Conservation (phyloP, 2,113 vertebrate genomes). For the Phaetusa simplex region DNA sequence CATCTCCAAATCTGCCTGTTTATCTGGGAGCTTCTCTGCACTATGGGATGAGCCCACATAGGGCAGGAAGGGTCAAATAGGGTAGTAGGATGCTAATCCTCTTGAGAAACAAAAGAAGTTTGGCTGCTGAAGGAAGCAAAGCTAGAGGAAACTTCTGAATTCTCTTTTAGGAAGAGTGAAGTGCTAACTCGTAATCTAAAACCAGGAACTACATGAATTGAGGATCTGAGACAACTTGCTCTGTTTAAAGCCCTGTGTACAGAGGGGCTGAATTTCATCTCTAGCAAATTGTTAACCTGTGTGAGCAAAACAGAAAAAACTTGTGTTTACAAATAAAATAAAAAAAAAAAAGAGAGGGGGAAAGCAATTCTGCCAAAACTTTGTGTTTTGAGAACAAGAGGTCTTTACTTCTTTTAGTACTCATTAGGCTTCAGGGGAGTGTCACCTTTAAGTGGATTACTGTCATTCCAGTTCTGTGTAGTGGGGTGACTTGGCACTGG, state of each 20-base stretch:
- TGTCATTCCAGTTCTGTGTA: constrained; percentile 41
- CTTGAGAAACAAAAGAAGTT: not conserved
- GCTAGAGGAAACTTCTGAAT: not conserved
- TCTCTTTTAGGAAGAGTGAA: not conserved
- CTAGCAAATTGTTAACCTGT: not conserved
- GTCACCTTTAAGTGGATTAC: constrained; percentile 57
- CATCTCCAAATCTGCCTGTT: fast-evolving
- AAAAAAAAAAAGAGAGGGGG: fast-evolving
- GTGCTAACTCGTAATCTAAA: not conserved
- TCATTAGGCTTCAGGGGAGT: constrained; percentile 46
- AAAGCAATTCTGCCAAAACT: not conserved
- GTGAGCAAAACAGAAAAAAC: not conserved
- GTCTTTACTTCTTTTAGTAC: constrained; percentile 34
- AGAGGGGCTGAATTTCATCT: not conserved
- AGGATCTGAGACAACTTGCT: not conserved
- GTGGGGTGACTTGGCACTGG: not conserved
- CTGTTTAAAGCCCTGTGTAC: not conserved
- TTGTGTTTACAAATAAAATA: not conserved
- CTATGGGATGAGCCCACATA: fast-evolving
- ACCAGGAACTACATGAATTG: not conserved
- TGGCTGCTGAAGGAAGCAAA: not conserved
- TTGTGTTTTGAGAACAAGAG: constrained; percentile 15
- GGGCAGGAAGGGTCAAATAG: not conserved
- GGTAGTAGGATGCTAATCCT: not conserved
- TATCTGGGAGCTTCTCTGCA: fast-evolving